Percentiles rank a stretch among this genome's conserved stretches.
Evolutionary conservation across 1,140 invertebrate genomes (phyloP).

Genomic region (Frieseomelitta varia): DNA sequence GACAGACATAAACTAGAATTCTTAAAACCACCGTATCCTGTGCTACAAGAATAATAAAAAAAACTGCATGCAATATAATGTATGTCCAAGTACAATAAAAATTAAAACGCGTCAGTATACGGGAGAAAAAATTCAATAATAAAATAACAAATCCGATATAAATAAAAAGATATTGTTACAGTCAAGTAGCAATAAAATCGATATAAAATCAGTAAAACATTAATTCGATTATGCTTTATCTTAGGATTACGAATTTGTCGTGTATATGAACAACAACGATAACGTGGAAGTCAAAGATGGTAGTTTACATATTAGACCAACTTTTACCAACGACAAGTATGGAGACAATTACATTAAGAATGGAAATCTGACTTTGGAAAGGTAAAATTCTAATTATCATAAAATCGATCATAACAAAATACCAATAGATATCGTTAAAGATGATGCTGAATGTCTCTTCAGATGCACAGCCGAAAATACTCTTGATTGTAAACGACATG

Average conservation of each 20-base stretch:
- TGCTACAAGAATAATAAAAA: no score
- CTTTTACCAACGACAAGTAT: slow-evolving; percentile 83
- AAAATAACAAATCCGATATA: neutral
- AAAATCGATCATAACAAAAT: neutral
- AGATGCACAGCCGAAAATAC: slow-evolving; percentile 84
- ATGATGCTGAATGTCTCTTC: slow-evolving; percentile 7
- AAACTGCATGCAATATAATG: no score
- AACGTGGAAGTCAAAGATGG: slow-evolving; percentile 84
- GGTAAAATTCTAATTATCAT: slow-evolving; percentile 72
- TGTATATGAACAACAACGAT: slow-evolving; percentile 84
- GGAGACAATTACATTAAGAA: slow-evolving; percentile 83
- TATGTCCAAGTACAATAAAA: no score
- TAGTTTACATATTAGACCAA: slow-evolving; percentile 85
- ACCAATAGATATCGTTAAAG: no score
- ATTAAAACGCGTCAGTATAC: no score
- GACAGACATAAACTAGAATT: neutral
- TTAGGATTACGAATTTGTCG: slow-evolving; percentile 87
- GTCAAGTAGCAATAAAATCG: neutral
- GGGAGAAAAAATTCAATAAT: no score
- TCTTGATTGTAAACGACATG: slow-evolving; percentile 81
- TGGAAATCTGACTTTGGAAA: slow-evolving; percentile 79
- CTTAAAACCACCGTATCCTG: no score
- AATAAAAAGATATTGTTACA: neutral
- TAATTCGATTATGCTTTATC: slow-evolving; percentile 7
- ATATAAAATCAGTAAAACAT: neutral